Evolutionary conservation across 2,888 invertebrate species (phyloP).

Genomic region (Acleris laterana): DNA sequence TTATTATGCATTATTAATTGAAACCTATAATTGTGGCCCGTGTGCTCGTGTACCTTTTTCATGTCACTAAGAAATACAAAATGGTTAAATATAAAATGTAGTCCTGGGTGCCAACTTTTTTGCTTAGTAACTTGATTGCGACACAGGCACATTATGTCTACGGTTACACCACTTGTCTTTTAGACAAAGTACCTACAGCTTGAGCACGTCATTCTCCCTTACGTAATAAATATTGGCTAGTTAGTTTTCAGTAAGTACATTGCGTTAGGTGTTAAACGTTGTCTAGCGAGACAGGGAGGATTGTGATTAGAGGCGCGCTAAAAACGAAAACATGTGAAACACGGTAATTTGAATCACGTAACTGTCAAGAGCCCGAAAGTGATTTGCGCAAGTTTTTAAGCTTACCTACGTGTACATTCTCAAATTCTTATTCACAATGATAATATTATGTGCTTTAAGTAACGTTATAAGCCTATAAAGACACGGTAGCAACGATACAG

Average conservation of each 20-base stretch:
- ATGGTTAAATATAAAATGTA: too few relatives aligned
- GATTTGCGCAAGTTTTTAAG: constrained; percentile 20
- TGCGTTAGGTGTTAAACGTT: constrained; percentile 63
- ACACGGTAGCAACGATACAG: too few relatives aligned
- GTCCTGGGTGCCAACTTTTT: too few relatives aligned
- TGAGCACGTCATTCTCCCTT: background rate
- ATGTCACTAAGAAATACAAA: too few relatives aligned
- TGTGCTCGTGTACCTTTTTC: too few relatives aligned
- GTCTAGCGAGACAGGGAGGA: constrained; percentile 50
- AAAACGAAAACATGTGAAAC: constrained; percentile 79
- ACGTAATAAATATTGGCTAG: constrained; percentile 28
- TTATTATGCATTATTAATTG: too few relatives aligned
- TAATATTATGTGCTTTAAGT: too few relatives aligned
- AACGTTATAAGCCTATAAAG: too few relatives aligned
- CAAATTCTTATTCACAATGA: too few relatives aligned
- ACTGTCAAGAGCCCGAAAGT: constrained; percentile 39
- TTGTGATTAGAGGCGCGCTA: constrained; percentile 70
- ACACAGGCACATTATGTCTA: background rate
- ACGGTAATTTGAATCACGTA: constrained; percentile 59
- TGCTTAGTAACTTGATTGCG: too few relatives aligned
- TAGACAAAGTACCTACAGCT: constrained; percentile 2
- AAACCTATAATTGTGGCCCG: too few relatives aligned
- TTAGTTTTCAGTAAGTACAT: constrained; percentile 40
- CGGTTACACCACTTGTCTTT: background rate
- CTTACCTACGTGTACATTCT: too few relatives aligned